Conservation (phyloP, 2,888 invertebrate genomes). For the Cheilosia vernalis region DNA sequence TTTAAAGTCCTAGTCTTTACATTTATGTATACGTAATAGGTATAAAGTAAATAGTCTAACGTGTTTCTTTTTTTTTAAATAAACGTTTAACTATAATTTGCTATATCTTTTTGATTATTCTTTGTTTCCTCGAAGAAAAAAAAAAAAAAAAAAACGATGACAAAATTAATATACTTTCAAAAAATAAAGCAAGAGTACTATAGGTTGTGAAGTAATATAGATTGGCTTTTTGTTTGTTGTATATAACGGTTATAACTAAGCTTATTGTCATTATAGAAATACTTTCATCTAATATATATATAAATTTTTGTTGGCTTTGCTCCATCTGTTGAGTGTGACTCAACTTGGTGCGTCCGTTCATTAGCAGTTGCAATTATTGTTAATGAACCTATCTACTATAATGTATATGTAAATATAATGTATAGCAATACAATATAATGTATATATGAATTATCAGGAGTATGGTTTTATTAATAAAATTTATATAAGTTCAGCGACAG, state of each 20-base stretch:
- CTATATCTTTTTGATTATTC: neutral
- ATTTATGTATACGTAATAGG: conserved; percentile 21
- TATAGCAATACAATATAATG: conserved; percentile 49
- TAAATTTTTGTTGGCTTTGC: conserved; percentile 43
- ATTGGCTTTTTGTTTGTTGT: conserved; percentile 31
- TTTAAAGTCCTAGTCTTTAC: conserved; percentile 30
- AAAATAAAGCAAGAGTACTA: conserved; percentile 28
- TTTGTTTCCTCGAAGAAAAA: neutral
- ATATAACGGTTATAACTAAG: conserved; percentile 67
- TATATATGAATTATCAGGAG: conserved; percentile 57
- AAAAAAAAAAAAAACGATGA: conserved; percentile 5
- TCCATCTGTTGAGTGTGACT: conserved; percentile 38
- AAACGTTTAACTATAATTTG: conserved; percentile 32
- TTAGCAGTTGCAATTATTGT: conserved; percentile 57
- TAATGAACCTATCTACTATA: conserved; percentile 47
- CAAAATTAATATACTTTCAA: neutral
- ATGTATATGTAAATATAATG: conserved; percentile 55
- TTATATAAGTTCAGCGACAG: conserved; percentile 83
- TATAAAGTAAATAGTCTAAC: conserved; percentile 31
- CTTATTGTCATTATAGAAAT: conserved; percentile 75
- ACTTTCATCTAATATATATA: conserved; percentile 52
- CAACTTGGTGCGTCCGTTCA: conserved; percentile 47
- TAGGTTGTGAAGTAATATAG: conserved; percentile 31
- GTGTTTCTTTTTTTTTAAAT: conserved; percentile 30
- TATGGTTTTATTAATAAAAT: conserved; percentile 26